A percentile compares a stretch with the other conserved stretches of the same genome.
These are phyloP conservation scores for Strongylocentrotus purpuratus DNA, from an alignment of 35 echinoderm and acorn worm genomes.

Conservation along the genomic window DNA sequence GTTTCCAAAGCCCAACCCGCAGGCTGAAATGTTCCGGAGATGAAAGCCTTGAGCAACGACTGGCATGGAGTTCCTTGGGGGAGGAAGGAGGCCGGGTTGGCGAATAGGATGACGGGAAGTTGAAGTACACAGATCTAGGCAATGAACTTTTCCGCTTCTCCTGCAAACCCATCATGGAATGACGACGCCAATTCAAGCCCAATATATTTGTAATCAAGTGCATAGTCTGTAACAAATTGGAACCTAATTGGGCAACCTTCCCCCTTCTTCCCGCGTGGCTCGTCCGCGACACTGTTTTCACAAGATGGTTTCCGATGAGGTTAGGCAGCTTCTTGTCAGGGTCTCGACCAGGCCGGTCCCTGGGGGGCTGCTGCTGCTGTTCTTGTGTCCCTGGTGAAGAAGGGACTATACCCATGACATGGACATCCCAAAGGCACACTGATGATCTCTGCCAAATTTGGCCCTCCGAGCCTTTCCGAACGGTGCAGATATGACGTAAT, in stretches of 20 bases:
- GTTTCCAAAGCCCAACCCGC: too few species aligned
- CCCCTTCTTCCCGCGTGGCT: slow-evolving; percentile 33
- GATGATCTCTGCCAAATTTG: background rate
- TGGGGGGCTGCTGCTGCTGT: background rate
- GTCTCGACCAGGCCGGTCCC: background rate
- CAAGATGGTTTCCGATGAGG: slow-evolving; percentile 34
- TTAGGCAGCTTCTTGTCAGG: slow-evolving; percentile 17
- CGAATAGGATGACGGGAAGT: slow-evolving; percentile 23
- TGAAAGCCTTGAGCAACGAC: slow-evolving; percentile 3
- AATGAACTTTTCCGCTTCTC: slow-evolving; percentile 31
- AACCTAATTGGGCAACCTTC: slow-evolving; percentile 47
- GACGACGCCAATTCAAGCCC: slow-evolving; percentile 22
- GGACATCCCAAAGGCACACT: background rate
- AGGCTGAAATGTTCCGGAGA: background rate
- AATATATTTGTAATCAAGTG: slow-evolving; percentile 41
- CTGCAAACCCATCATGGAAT: background rate
- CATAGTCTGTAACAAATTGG: slow-evolving; percentile 50
- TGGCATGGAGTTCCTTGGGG: background rate
- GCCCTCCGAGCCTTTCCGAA: background rate
- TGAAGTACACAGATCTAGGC: slow-evolving; percentile 41
- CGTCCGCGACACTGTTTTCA: slow-evolving; percentile 32
- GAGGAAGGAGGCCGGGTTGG: background rate
- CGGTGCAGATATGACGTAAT: background rate
- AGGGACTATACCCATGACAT: background rate
- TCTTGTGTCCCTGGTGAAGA: background rate